Evolutionary conservation across 1,140 invertebrate species (phyloP), one percentile per base, ranked within the genome.

Genomic region (Whitmania pigra): DNA sequence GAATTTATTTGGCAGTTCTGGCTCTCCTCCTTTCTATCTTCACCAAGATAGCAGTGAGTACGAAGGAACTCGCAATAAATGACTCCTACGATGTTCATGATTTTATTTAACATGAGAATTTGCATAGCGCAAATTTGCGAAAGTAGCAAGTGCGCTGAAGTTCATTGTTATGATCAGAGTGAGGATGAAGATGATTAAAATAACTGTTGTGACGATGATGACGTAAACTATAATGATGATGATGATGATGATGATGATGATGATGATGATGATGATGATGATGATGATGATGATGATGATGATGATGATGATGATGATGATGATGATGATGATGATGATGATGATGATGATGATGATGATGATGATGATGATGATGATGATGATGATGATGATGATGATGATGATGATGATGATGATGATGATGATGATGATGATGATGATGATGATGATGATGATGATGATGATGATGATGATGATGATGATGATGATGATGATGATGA

Each of bases 21-120:
- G 84, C 86, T 17, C 79, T 87, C 1, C 76, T 86, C 18, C 79
- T 87, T 15, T 87, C 86, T 75, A 82, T 87, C 29, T 86, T 87
- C 76, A 87, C 86, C 11, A 87, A 87, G 78, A 86, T 87, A 69
- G 86, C 86, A 29, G 86, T 87, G 79, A 83, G 81, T 81, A 76
- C 13, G 20, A 29, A 13, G 22, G 22, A 18, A 17, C 22, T 63
- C 11, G 11, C 7, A 63, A 63, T 63, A 49, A 49, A 49, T 36
- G 31, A 49, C 15, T 3, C 9, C 2, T 49, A 11, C 43, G 43
- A 49, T 49, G 43, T 15, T 49, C 0, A 25, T 4, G 57, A 63
- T 13, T 63, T 63, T 63, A 25, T 22, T 25, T 63, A 13, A 11
- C 11, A 18, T 63, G 31, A 36, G 31, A 36, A 36, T 36, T 36